These are phyloP conservation scores for Eriosoma lanigerum DNA, from an alignment of 1,140 invertebrate genomes.

Conservation along the genomic window DNA sequence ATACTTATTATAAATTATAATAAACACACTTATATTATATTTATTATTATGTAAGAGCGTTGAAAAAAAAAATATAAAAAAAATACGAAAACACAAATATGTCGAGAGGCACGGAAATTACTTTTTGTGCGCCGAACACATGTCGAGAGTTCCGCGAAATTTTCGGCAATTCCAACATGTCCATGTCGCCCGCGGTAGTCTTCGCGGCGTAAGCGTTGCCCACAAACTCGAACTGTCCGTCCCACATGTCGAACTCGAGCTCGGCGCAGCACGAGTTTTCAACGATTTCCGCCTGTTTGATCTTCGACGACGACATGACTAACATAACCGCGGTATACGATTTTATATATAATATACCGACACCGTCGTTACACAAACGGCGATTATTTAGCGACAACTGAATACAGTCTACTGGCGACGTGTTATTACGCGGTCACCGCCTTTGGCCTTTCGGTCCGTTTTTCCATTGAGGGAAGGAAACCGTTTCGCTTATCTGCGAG, in stretches of 20 bases:
- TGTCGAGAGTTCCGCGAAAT: background rate
- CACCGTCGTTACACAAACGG: no score
- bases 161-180: conserved; percentile 19
- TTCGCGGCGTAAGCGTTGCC: conserved; percentile 58
- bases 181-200: background rate
- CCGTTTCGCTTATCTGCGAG: no score
- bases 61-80: background rate
- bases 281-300: background rate
- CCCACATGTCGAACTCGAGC: conserved; percentile 81
- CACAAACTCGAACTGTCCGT: conserved; percentile 81
- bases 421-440: background rate
- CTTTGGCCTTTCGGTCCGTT: no score
- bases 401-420: no score
- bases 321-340: background rate
- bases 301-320: conserved; percentile 10
- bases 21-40: no score
- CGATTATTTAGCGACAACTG: no score
- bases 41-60: background rate
- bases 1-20: no score
- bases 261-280: conserved; percentile 24
- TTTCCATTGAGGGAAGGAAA: no score
- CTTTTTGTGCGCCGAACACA: conserved; percentile 18
- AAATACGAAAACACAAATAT: background rate
- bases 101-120: background rate
- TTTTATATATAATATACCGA: no score